These are phyloP conservation scores for Leptogaster cylindrica DNA, from an alignment of 2,888 invertebrate species.

Conservation along the genomic window DNA sequence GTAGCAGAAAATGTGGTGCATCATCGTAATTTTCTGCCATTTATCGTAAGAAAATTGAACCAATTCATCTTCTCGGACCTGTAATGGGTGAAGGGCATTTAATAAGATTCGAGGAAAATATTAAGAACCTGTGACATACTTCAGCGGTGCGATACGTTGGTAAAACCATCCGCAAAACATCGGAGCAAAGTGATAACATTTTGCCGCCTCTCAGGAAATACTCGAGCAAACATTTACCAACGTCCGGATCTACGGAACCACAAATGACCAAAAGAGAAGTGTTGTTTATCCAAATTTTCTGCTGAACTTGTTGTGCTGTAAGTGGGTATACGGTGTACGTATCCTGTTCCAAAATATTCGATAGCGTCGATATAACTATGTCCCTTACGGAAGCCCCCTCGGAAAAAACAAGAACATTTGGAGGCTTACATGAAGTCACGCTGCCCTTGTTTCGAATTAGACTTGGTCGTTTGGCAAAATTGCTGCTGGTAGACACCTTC, in stretches of 20 bases:
- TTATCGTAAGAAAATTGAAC: constrained; percentile 83
- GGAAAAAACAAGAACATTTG: constrained; percentile 81
- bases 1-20: constrained; percentile 88
- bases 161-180: constrained; percentile 76
- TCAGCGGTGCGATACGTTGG: constrained; percentile 85
- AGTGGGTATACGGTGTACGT: constrained; percentile 75
- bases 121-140: constrained; percentile 59
- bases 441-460: constrained; percentile 57
- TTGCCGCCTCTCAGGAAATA: constrained; percentile 78
- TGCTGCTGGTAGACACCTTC: constrained; percentile 47
- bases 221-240: constrained; percentile 72
- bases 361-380: constrained; percentile 74
- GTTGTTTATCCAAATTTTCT: constrained; percentile 64
- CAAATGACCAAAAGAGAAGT: constrained; percentile 78
- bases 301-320: constrained; percentile 58
- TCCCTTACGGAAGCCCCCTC: constrained; percentile 78
- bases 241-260: constrained; percentile 72
- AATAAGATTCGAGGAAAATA: not conserved
- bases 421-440: constrained; percentile 68
- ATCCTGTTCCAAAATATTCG: constrained; percentile 72
- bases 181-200: constrained; percentile 80
- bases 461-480: constrained; percentile 53
- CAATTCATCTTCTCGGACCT: constrained; percentile 82
- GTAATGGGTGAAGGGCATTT: constrained; percentile 46
- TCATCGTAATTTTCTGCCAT: constrained; percentile 84